Evolutionary conservation across 2,888 invertebrate genomes (phyloP), one percentile per base, ranked within the genome.

Genomic region (Xanthia togata): DNA sequence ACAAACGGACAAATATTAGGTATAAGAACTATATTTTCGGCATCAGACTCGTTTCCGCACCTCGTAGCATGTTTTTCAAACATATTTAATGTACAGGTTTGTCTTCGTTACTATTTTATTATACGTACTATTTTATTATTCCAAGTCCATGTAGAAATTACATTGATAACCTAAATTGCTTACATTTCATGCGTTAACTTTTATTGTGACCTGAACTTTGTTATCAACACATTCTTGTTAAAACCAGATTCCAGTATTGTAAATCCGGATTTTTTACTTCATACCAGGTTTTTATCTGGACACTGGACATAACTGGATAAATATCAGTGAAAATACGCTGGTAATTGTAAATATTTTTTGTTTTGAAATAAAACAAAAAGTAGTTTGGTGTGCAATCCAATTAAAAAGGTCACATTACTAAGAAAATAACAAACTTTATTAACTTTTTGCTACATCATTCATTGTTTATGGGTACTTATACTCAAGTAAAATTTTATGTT

Each of bases 261-360:
- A 44, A 84, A 74, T 77, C 73, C 53, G 70, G 81, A 35, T 64
- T 71, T 55, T 70, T 80, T 63, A 55, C 9, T 55, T 44, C 26
- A 59, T 35, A 50, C 47, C 57, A n/a, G 35, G 20, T 69, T 67
- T 53, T 79, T 78, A 82, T 82, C 68, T 44, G 11, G 2, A 55
- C 5, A 38, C 79, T 70, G 72, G 70, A 62, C 62, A 60, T 68
- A 70, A 59, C 73, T 81, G 78, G 72, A 60, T 72, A 50, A 26
- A 68, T 82, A 73, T 62, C 57, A 41, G 20, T 55, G 20, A 14
- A 50, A 70, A 50, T 31, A 31, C n/a, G 5, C 20, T 17, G 68
- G 68, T 76, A 14, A 55, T 9, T 71, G 84, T 80, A 64, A 80
- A 80, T 79, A 68, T 68, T 70, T 63, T 70, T 80, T 55, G 26